A percentile compares a stretch with the other conserved stretches of the same genome.
phyloP scores from a whole-genome alignment of 2,888 invertebrate species.

The Ellobium chinense region DNA sequence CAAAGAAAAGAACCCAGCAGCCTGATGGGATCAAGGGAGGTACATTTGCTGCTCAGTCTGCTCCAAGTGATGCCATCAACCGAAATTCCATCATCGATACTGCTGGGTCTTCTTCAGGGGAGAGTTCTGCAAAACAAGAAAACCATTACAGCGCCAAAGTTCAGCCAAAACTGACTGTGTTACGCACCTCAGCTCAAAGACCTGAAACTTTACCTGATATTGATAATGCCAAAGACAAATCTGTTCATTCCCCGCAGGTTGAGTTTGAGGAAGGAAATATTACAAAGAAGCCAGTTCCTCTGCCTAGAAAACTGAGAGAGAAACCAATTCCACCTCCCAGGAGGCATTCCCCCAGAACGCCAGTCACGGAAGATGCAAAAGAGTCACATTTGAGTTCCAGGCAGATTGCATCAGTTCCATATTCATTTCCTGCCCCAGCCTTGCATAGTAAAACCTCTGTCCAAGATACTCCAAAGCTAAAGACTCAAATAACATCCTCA shows the following conservation, averaged over 20 bases:
- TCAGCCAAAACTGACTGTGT: slow-evolving; percentile 1
- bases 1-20: not conserved
- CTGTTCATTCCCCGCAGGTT: not conserved
- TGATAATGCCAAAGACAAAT: not conserved
- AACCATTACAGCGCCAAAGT: not conserved
- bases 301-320: slow-evolving; percentile 14
- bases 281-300: slow-evolving; percentile 23
- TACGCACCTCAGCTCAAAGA: not conserved
- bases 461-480: not conserved
- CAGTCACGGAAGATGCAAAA: not conserved
- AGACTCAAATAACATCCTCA: not conserved
- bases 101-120: not conserved
- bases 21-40: not conserved
- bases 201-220: not conserved
- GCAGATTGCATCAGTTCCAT: not conserved
- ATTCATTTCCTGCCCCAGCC: not conserved
- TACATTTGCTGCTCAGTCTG: not conserved
- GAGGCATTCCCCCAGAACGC: not conserved
- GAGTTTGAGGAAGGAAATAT: not conserved
- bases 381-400: not conserved
- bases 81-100: not conserved
- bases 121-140: not conserved
- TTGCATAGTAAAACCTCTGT: not conserved
- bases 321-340: slow-evolving; percentile 32
- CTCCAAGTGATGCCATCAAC: not conserved